Base-by-base conservation (phyloP, 2,888 invertebrate species). In the Nomada fucata region DNA sequence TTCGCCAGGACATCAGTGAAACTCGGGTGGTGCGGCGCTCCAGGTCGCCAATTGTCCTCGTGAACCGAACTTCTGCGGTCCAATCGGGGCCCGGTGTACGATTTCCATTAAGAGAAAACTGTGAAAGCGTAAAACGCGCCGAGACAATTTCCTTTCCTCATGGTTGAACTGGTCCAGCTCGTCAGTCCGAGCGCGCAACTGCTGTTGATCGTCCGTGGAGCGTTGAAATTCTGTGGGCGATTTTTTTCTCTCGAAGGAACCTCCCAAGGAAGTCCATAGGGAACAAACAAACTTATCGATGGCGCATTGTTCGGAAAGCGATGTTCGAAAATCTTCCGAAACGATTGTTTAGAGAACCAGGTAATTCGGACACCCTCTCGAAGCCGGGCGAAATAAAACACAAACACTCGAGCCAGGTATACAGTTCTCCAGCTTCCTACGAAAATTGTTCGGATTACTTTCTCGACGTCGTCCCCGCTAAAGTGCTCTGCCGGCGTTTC, bases 1-100 rank as follows among this genome's bases (percentile, higher is more conserved):
- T 87, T 85, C 84, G 83, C 84, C 74, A 74, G 85, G 83, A 87
- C 81, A 84, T 80, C 82, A 84, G 82, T 85, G 85, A 57, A 82
- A 64, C 75, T 71, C 60, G 73, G 81, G 77, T 26, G 68, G 70
- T 55, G 59, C 72, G 63, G 68, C 79, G 61, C 68, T n/a, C 50
- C 10, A 15, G 18, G 15, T 65, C 71, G 42, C 63, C 78, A 71
- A 59, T 60, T 55, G 70, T 63, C 59, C 61, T 63, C 44, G 55
- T 26, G 73, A 47, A 63, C 68, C 60, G 67, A 83, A 76, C 64
- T 81, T 81, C 72, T 72, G 78, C 65, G 72, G 71, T 75, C 44
- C 74, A 74, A 69, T 79, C 55, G 76, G 42, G 42, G 29, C 60
- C 60, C 59, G 76, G 4, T 71, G 44, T 26, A n/a, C 52, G 64